A percentile compares a stretch with the other conserved stretches of the same genome.
These are phyloP conservation scores for Battus philenor DNA, from an alignment of 1,140 invertebrate species.

Conservation along the genomic window DNA sequence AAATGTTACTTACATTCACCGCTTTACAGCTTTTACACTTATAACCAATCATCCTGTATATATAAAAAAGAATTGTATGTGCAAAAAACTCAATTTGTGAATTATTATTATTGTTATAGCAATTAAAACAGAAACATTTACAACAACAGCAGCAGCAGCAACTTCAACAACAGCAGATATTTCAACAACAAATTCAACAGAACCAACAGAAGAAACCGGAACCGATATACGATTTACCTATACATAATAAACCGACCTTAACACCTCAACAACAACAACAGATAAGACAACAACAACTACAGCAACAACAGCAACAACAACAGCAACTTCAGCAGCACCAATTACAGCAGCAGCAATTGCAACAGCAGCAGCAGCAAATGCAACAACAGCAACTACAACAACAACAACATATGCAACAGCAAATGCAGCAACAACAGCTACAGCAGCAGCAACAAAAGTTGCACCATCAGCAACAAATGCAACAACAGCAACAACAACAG, in stretches of 20 bases:
- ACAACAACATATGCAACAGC: constrained; percentile 19
- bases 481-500: constrained; percentile 25
- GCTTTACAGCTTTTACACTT: too few relatives aligned
- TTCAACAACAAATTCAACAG: constrained; percentile 17
- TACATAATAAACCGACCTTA: constrained; percentile 57
- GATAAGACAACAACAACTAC: constrained; percentile 32
- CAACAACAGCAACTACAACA: constrained; percentile 13
- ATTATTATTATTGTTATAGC: too few relatives aligned
- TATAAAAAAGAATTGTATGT: too few relatives aligned
- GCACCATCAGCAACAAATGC: constrained; percentile 24
- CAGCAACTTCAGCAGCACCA: constrained; percentile 12
- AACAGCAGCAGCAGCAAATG: background rate
- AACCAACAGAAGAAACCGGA: constrained; percentile 54
- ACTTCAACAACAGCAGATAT: constrained; percentile 26
- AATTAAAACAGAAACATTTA: constrained; percentile 34
- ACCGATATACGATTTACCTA: constrained; percentile 59
- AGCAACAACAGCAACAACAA: constrained; percentile 7
- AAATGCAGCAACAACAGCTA: constrained; percentile 23
- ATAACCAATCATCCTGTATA: too few relatives aligned
- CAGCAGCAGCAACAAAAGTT: constrained; percentile 24
- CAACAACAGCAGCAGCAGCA: constrained; percentile 23
- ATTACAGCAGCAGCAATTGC: constrained; percentile 19
- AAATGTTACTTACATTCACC: too few relatives aligned
- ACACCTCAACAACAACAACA: constrained; percentile 52
- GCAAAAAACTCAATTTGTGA: too few relatives aligned